These are phyloP conservation scores for Drosophila gunungcola DNA, from an alignment of 1,140 invertebrate genomes.

Conservation along the genomic window DNA sequence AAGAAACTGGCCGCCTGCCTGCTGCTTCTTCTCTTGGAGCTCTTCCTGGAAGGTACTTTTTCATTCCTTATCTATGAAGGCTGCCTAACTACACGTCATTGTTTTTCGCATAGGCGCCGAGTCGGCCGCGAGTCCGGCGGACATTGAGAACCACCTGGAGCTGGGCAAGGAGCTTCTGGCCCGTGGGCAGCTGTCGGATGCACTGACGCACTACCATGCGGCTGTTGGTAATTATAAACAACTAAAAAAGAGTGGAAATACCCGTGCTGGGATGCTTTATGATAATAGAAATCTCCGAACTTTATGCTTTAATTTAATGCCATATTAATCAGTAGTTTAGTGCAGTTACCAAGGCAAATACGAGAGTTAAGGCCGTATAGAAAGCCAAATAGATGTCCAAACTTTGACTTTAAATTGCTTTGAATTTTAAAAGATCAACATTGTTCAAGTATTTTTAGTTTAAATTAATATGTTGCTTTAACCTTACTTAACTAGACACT, in stretches of 20 bases:
- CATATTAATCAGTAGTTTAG: too few relatives aligned
- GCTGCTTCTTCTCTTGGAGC: conserved; percentile 72
- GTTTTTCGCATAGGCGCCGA: conserved; percentile 85
- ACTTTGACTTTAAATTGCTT: background rate
- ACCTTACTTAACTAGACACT: too few relatives aligned
- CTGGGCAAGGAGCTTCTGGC: conserved; percentile 95
- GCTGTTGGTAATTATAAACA: conserved; percentile 91
- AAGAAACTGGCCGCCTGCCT: conserved; percentile 78
- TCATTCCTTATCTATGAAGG: conserved; percentile 8
- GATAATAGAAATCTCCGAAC: too few relatives aligned
- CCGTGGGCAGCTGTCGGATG: conserved; percentile 97
- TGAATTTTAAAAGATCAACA: background rate
- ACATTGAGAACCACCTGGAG: conserved; percentile 97
- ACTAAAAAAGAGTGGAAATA: background rate
- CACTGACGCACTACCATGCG: conserved; percentile 98
- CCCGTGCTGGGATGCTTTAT: too few relatives aligned
- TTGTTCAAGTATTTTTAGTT: too few relatives aligned
- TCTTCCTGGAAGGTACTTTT: conserved; percentile 78
- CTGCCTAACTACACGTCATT: conserved; percentile 44
- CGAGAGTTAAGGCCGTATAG: too few relatives aligned
- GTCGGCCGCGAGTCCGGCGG: conserved; percentile 88
- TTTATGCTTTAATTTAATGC: too few relatives aligned
- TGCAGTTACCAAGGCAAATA: too few relatives aligned
- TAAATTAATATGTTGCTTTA: too few relatives aligned
- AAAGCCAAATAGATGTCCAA: background rate